Evolutionary conservation across 1,140 invertebrate species (phyloP).

Genomic region (Drosophila kikkawai): DNA sequence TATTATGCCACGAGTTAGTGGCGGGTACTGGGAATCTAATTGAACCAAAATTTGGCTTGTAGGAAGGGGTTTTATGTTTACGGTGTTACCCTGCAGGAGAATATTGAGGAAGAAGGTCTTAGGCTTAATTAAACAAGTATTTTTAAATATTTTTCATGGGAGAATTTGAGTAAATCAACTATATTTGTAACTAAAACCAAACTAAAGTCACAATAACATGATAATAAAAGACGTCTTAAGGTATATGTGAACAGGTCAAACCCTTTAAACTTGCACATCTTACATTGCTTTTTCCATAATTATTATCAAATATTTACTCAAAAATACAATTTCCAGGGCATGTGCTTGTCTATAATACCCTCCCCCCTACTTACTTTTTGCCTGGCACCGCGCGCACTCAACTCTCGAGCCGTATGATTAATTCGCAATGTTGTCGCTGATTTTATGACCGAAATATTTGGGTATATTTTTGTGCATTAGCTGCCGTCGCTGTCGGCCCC

Average conservation of each 20-base stretch:
- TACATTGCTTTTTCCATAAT: too few relatives aligned
- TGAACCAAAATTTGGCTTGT: neutral
- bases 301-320: neutral
- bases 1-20: conserved; percentile 1
- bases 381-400: conserved; percentile 58
- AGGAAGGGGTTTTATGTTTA: neutral
- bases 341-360: neutral
- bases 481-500: conserved; percentile 26
- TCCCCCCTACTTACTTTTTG: conserved; percentile 3
- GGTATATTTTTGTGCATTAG: conserved; percentile 58
- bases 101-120: neutral
- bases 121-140: neutral
- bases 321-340: neutral
- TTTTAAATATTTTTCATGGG: neutral
- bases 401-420: conserved; percentile 65
- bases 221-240: too few relatives aligned
- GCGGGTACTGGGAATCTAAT: conserved; percentile 5
- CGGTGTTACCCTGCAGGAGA: too few relatives aligned
- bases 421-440: conserved; percentile 72
- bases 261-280: neutral
- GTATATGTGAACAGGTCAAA: too few relatives aligned
- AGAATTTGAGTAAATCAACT: too few relatives aligned
- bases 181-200: too few relatives aligned
- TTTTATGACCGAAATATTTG: conserved; percentile 74
- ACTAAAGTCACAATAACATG: neutral